Evolutionary conservation across 2,888 invertebrate species (phyloP), one percentile per base, ranked within the genome.

Genomic region (Lithophane leautieri): DNA sequence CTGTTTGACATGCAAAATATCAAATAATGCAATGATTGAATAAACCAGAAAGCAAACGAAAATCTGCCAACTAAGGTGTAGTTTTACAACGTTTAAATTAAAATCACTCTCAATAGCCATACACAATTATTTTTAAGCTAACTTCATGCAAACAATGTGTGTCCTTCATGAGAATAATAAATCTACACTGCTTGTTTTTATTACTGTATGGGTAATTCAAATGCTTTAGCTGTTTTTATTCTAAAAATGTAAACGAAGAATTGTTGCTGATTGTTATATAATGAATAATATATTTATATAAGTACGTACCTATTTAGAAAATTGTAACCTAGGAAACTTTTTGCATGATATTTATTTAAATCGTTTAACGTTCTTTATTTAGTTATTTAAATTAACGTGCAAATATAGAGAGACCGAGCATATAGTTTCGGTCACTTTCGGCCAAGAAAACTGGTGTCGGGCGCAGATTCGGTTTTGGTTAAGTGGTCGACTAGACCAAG

Each of bases 1-100:
- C 72, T 76, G 25, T 70, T 70, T 76, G 56, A 25, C 85, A 83
- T 85, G 85, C 85, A 73, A 67, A 56, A 42, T 70, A 68, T 72
- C 22, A 68, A 70, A 42, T 52, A 58, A 75, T 54, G 52, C 52
- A 66, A 66, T 62, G 28, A 28, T 67, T 6, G 4, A 70, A 70
- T 34, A 52, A 54, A 28, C 22, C 67, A 47, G 40, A 58, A 61
- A 76, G 52, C 82, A 34, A 44, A 58, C 11, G 11, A 42, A 44
- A 25, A 42, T 72, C 25, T 52, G 22, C 22, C 11, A 47, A 61
- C 7, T 16, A 16, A 19, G 8, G 19, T 54, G 14, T 61, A 16
- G n/a, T 19, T n/a, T 22, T 19, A 22, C 12, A 60, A 50, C 19
- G 58, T 52, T 69, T 52, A 47, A 22, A 40, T n/a, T n/a, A 25